phyloP scores from a whole-genome alignment of 2,113 vertebrate genomes.

The Podarcis raffonei region DNA sequence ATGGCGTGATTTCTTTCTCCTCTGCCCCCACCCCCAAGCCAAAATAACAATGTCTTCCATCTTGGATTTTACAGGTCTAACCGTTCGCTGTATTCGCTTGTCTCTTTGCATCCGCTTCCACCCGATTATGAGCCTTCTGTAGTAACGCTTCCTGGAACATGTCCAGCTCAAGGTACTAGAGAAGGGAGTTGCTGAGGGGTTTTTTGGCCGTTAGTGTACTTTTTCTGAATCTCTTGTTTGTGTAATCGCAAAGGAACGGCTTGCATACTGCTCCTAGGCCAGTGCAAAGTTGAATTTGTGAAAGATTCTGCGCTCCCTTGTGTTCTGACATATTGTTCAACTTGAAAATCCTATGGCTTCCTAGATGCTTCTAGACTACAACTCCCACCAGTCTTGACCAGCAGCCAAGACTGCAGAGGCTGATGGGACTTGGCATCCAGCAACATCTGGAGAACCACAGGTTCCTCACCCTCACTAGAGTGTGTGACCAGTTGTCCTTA shows the following conservation, averaged over 20 bases:
- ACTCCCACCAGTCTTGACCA: not conserved
- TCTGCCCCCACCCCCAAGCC: not conserved
- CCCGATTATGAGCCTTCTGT: conserved; percentile 84
- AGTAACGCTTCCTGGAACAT: conserved; percentile 81
- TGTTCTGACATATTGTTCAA: not conserved
- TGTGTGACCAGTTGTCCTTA: not conserved
- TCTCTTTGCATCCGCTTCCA: conserved; percentile 91
- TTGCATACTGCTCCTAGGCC: not conserved
- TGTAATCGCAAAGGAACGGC: not conserved
- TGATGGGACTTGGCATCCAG: not conserved
- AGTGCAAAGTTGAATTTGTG: not conserved
- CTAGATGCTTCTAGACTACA: not conserved
- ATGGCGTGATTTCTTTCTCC: not conserved
- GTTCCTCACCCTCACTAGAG: not conserved
- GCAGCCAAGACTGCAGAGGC: not conserved
- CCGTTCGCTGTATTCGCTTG: conserved; percentile 86
- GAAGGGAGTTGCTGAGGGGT: not conserved
- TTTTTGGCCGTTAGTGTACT: not conserved
- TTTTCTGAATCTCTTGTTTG: not conserved
- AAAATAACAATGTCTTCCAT: not conserved
- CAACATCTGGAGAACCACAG: no score
- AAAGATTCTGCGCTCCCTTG: not conserved
- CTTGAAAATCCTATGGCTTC: not conserved
- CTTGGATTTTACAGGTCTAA: conserved; percentile 84
- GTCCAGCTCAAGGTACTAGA: conserved; percentile 77